Conservation (phyloP, 2,113 vertebrate species). For the Conger conger region DNA sequence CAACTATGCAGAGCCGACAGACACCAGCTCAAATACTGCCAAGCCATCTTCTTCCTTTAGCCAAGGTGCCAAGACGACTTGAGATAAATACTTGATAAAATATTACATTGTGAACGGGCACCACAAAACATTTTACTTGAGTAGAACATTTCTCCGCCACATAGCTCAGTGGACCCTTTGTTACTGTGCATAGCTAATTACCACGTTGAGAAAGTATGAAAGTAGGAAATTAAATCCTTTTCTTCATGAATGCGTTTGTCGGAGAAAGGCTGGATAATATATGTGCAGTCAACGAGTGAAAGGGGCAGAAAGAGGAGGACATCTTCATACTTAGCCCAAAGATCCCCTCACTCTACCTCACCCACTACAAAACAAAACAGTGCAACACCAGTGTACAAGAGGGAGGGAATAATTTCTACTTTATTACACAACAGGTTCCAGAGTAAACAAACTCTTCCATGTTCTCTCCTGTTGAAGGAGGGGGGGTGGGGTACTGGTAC, state of each 20-base stretch:
- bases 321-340: not conserved
- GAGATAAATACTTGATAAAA: not conserved
- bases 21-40: not conserved
- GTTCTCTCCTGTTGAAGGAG: slow-evolving; percentile 68
- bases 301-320: not conserved
- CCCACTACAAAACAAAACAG: not conserved
- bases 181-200: not conserved
- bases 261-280: not conserved
- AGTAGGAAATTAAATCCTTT: not conserved
- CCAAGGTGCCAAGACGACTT: not conserved
- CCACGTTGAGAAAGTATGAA: not conserved
- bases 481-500: slow-evolving; percentile 21
- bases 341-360: not conserved
- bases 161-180: not conserved
- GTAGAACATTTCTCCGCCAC: not conserved
- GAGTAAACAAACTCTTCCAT: slow-evolving; percentile 84
- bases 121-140: not conserved
- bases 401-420: slow-evolving; percentile 81
- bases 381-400: slow-evolving; percentile 45
- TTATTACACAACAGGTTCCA: slow-evolving; percentile 86
- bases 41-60: not conserved
- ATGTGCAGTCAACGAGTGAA: not conserved
- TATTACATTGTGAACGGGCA: not conserved
- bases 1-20: not conserved
- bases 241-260: not conserved